These are phyloP conservation scores for Gerris lacustris DNA, from an alignment of 2,888 invertebrate genomes.

Conservation along the genomic window DNA sequence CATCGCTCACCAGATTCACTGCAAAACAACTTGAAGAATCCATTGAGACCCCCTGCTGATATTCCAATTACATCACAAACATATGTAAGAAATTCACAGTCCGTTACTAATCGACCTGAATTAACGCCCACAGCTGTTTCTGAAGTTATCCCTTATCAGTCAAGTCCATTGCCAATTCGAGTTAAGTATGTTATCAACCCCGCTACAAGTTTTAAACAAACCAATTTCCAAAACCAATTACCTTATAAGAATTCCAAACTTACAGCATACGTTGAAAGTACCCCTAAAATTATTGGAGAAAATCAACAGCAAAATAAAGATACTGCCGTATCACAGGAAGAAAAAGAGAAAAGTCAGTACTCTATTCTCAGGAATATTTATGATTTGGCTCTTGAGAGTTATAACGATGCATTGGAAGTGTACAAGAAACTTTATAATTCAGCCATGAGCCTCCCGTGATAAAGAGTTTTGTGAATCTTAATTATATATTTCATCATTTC, in stretches of 20 bases:
- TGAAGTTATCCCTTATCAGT: background rate
- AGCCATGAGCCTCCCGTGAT: background rate
- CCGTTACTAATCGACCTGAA: background rate
- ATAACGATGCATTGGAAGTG: background rate
- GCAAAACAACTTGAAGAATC: background rate
- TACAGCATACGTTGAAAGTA: background rate
- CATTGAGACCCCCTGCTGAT: background rate
- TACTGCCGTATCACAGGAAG: background rate
- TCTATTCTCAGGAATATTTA: background rate
- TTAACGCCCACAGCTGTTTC: background rate
- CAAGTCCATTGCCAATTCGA: background rate
- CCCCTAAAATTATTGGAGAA: background rate
- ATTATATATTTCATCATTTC: too few species aligned
- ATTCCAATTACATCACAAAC: background rate
- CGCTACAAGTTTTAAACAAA: background rate
- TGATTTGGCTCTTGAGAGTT: background rate
- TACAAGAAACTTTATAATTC: background rate
- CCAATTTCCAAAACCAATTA: background rate
- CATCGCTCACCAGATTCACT: background rate
- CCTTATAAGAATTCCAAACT: background rate
- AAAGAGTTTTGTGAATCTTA: too few species aligned
- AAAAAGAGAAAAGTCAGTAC: background rate
- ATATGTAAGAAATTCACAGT: background rate
- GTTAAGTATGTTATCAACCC: background rate
- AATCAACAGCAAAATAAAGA: background rate